Evolutionary conservation across 2,113 vertebrate species (phyloP), one percentile per base, ranked within the genome.

Genomic region (Bombycilla garrulus): DNA sequence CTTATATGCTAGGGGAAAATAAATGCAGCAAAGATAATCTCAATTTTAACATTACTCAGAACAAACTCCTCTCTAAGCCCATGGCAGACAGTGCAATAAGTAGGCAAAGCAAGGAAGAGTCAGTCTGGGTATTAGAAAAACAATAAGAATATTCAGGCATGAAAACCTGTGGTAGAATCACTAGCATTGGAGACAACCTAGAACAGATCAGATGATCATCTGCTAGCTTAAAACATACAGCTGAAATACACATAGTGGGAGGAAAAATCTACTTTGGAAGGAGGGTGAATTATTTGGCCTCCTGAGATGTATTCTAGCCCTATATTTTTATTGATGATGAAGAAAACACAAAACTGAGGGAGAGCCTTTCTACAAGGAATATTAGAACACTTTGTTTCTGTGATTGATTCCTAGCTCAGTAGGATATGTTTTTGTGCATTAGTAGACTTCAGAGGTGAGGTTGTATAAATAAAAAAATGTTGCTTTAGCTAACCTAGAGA

Each of bases 181-280:
- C 13, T 13, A 15, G 26, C n/a, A 11, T 8, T 44, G 31, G 28
- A 62, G 20, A 74, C 8, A 54, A 54, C 13, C 33, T 50, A 70
- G 28, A 61, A 38, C 3, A 88, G 42, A 40, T 12, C 11, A 31
- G 42, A 15, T 6, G 21, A n/a, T n/a, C 28, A 35, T 15, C 38
- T 45, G 4, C 58, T 62, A 67, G 7, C 16, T 44, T 69, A 56
- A 91, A 92, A 33, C 7, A 26, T 15, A 61, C 5, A n/a, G 22
- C 58, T 45, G 15, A 76, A n/a, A 64, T 13, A 21, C 65, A 13
- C 19, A 26, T 29, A 7, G 29, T n/a, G 5, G 10, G 12, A 22
- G 8, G 2, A 11, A 35, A 82, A 10, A 54, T 17, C 36, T 65
- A 0, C 28, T 33, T 22, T 24, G 23, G 29, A 9, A 9, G 6